These are phyloP conservation scores for Fukomys damarensis DNA, from an alignment of 2,113 vertebrate species.

Conservation along the genomic window DNA sequence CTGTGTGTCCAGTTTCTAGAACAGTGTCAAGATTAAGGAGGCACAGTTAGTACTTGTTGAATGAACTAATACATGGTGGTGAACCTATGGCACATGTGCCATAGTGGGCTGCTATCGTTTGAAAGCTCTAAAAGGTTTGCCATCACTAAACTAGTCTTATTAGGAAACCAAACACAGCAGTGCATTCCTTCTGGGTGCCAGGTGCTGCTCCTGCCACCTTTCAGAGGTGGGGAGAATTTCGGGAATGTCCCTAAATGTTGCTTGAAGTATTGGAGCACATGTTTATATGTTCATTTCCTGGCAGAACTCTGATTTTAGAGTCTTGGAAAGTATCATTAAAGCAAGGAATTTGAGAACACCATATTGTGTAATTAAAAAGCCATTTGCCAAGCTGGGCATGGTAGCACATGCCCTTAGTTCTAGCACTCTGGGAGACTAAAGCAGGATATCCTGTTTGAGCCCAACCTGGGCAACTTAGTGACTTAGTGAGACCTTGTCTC, in stretches of 20 bases:
- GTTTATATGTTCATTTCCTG: neutral
- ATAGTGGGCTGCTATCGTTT: neutral
- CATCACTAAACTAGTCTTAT: neutral
- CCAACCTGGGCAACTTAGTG: neutral
- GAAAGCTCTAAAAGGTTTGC: neutral
- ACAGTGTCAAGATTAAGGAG: neutral
- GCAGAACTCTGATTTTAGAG: neutral
- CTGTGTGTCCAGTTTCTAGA: neutral
- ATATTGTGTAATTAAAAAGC: neutral
- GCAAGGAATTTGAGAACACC: neutral
- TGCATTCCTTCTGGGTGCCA: accelerated
- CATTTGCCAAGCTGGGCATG: neutral
- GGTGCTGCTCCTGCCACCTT: neutral
- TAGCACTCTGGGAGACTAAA: neutral
- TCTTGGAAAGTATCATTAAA: neutral
- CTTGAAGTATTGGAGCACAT: neutral
- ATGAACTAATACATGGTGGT: neutral
- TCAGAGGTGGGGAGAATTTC: neutral
- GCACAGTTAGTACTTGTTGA: neutral
- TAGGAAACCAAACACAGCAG: neutral
- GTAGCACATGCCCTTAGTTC: neutral
- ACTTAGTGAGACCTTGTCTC: neutral
- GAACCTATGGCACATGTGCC: neutral
- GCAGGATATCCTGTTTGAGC: neutral
- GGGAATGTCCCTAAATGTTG: neutral